Percentiles rank a stretch among this genome's conserved stretches.
Evolutionary conservation across 2,888 invertebrate species (phyloP).

Genomic region (Schizaphis graminum): DNA sequence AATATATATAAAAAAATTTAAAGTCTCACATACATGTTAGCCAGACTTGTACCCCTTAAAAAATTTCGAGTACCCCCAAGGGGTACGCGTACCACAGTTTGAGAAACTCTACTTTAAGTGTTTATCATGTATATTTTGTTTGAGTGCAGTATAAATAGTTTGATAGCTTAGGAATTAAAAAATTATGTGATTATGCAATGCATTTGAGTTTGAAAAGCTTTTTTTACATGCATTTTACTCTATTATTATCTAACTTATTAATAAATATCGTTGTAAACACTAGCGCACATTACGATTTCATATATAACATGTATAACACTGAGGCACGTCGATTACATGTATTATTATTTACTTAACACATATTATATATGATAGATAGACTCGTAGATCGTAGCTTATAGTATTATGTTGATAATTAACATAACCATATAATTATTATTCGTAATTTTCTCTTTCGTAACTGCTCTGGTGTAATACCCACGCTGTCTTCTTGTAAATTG

Average conservation of each 20-base stretch:
- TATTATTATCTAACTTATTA: background rate
- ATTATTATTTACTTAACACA: background rate
- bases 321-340: background rate
- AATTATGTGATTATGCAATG: background rate
- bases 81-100: too few species aligned
- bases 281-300: background rate
- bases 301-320: background rate
- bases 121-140: background rate
- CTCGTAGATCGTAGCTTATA: background rate
- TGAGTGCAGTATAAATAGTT: background rate
- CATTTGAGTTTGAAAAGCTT: background rate
- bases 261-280: background rate
- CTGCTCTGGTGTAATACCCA: background rate
- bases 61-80: too few species aligned
- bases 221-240: background rate
- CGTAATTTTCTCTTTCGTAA: conserved; percentile 44
- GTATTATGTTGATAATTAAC: background rate
- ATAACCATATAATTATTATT: conserved; percentile 29
- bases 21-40: too few species aligned
- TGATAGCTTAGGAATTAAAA: too few species aligned
- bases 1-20: too few species aligned
- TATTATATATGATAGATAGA: background rate
- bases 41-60: too few species aligned
- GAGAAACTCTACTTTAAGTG: too few species aligned
- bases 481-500: conserved; percentile 8